Evolutionary conservation across 1,140 invertebrate species (phyloP).

Genomic region (Magallana gigas): DNA sequence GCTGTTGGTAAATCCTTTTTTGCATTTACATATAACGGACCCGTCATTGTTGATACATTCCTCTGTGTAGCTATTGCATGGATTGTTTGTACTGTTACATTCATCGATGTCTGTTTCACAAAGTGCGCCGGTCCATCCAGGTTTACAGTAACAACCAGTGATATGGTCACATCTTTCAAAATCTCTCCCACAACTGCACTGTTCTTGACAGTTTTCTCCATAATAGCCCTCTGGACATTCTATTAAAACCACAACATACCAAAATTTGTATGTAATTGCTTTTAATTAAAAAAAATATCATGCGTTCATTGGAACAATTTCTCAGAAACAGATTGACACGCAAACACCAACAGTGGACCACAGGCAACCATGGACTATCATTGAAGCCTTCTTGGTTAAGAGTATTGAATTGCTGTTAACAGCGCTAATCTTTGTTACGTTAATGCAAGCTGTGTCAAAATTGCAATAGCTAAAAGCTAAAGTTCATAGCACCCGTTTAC

Average conservation of each 20-base stretch:
- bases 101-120: slow-evolving; percentile 65
- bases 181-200: slow-evolving; percentile 55
- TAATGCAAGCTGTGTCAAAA: too few species aligned
- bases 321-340: too few species aligned
- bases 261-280: too few species aligned
- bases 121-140: slow-evolving; percentile 59
- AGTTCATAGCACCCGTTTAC: too few species aligned
- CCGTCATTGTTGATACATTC: slow-evolving; percentile 63
- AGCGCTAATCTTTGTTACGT: too few species aligned
- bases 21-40: slow-evolving; percentile 60
- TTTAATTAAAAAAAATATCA: too few species aligned
- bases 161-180: slow-evolving; percentile 50
- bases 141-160: slow-evolving; percentile 59
- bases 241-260: neutral
- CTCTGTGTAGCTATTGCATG: slow-evolving; percentile 22
- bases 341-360: too few species aligned
- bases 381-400: too few species aligned
- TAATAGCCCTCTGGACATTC: slow-evolving; percentile 46
- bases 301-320: too few species aligned
- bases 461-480: too few species aligned
- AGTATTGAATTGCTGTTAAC: too few species aligned
- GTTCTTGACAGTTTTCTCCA: slow-evolving; percentile 56
- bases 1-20: slow-evolving; percentile 53
- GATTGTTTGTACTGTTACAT: slow-evolving; percentile 45
- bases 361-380: too few species aligned